Evolutionary conservation across 2,888 invertebrate species (phyloP).

Genomic region (Melanchra persicariae): DNA sequence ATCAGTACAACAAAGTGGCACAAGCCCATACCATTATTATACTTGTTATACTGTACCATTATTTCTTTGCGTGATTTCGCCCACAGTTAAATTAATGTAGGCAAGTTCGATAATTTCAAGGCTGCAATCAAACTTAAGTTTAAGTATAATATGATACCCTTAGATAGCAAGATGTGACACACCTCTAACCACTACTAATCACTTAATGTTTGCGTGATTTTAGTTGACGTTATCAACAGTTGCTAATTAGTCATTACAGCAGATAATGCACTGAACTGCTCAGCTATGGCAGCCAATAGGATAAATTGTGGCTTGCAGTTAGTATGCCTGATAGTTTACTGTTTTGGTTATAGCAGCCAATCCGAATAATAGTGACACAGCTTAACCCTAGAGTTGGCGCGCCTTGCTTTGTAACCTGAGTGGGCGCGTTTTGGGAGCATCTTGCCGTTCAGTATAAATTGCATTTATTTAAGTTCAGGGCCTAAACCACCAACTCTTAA

Average conservation of each 20-base stretch:
- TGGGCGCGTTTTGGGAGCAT: too few species aligned
- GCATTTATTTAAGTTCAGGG: too few species aligned
- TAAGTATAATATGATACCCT: slow-evolving; percentile 25
- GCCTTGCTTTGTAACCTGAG: too few species aligned
- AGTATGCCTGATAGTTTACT: slow-evolving; percentile 35
- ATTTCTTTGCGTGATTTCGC: slow-evolving; percentile 19
- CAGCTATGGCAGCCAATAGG: slow-evolving; percentile 30
- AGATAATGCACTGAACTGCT: slow-evolving; percentile 30
- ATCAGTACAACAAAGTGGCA: too few species aligned
- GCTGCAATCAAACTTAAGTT: slow-evolving; percentile 40
- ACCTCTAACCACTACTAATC: slow-evolving; percentile 67
- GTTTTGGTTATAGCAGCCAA: slow-evolving; percentile 7
- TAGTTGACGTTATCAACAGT: slow-evolving; percentile 57
- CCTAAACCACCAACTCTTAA: too few species aligned
- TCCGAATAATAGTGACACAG: slow-evolving; percentile 7
- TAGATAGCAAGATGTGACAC: slow-evolving; percentile 61
- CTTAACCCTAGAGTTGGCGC: too few species aligned
- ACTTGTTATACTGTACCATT: slow-evolving; percentile 14
- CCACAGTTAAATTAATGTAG: slow-evolving; percentile 16
- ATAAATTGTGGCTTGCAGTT: slow-evolving; percentile 7
- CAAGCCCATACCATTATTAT: too few species aligned
- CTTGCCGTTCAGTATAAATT: too few species aligned
- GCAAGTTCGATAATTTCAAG: slow-evolving; percentile 36
- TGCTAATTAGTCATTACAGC: slow-evolving; percentile 54
- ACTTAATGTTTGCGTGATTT: slow-evolving; percentile 67